Conservation (phyloP, 2,113 vertebrate species). For the Ageneiosus marmoratus region DNA sequence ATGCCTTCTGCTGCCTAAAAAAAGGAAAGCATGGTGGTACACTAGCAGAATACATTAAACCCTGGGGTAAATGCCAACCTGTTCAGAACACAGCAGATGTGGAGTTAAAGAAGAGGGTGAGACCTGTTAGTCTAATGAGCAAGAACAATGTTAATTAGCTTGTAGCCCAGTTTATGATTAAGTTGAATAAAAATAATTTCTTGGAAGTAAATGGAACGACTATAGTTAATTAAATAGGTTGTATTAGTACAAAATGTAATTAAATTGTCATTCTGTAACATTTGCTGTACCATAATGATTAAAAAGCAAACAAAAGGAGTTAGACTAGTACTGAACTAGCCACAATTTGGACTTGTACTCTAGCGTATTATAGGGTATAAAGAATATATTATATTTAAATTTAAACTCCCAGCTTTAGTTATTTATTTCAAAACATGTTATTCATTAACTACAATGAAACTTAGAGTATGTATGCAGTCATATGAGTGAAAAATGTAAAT, state of each 20-base stretch:
- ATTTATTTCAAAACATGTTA: neutral
- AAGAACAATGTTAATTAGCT: neutral
- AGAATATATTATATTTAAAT: neutral
- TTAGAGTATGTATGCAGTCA: neutral
- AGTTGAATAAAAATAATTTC: neutral
- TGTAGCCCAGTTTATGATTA: neutral
- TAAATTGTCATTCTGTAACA: neutral
- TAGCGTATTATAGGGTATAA: neutral
- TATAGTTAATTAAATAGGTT: neutral
- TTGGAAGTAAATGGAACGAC: neutral
- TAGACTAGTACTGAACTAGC: too few species aligned
- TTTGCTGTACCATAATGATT: neutral
- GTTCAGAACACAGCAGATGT: constrained; percentile 2
- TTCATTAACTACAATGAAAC: neutral
- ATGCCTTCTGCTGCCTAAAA: constrained; percentile 75
- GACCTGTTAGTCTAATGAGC: neutral
- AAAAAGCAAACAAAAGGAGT: neutral
- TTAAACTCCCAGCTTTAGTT: neutral
- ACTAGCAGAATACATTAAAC: constrained; percentile 59
- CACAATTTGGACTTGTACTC: neutral
- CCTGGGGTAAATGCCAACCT: neutral
- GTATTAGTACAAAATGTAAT: neutral
- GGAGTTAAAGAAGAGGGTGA: neutral
- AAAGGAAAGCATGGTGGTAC: constrained; percentile 23
- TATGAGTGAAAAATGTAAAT: neutral